Base-by-base conservation (phyloP, 2,888 invertebrate genomes). In the Monopis laevigella region DNA sequence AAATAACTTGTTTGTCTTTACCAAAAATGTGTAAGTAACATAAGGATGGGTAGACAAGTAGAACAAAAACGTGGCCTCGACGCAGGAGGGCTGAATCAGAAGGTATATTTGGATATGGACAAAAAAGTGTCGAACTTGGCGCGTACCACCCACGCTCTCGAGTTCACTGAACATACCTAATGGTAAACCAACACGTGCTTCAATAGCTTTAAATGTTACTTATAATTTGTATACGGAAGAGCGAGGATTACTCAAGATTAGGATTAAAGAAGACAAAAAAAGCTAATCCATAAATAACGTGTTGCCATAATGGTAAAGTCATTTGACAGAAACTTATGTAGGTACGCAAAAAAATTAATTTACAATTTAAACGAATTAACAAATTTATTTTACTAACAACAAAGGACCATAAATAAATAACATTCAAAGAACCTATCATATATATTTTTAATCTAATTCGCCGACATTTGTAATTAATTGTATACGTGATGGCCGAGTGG, bases 81-180 rank as follows among this genome's bases (percentile, higher is more conserved):
- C 65, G 70, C 74, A 65, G 74, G 74, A 68, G 75, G 71, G 65
- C 66, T 63, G 58, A 63, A 52, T 62, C 62, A 62, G 54, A 54
- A 53, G 52, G 57, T 58, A 56, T 61, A 65, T 68, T 66, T 61
- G 35, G 24, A 35, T 8, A 34, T 26, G 61, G 53, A 50, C 46
- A 54, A 44, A 44, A 35, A 44, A 42, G 24, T 27, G n/a, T 7
- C 24, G 8, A 21, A 21, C 24, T 21, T 21, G 24, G 24, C 24
- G 8, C 5, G 24, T 21, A 21, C 24, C 24, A 21, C 24, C 24
- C 24, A 21, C 24, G 24, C 24, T 21, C 6, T 8, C 8, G 6
- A 21, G 8, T 7, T 21, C 8, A 8, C 6, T 21, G 24, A 21
- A 21, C 14, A 14, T 14, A 14, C 32, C 8, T 13, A 8, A 13